Evolutionary conservation across 2,888 invertebrate species (phyloP).

Genomic region (Conomelus anceps): DNA sequence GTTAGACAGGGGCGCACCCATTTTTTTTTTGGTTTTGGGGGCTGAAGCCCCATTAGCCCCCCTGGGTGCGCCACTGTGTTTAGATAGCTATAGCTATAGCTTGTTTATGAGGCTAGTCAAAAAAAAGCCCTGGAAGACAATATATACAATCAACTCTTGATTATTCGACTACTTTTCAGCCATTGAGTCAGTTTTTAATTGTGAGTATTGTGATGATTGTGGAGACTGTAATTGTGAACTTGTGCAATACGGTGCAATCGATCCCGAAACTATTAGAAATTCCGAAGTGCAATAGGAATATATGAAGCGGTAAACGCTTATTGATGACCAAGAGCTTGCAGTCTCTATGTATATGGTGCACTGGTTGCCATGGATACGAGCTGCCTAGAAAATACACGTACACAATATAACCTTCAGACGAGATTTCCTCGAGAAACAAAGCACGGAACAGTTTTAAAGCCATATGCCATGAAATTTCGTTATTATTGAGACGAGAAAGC

Average conservation of each 20-base stretch:
- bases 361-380: background rate
- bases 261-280: background rate
- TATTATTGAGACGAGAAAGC: background rate
- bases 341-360: background rate
- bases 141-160: too few species aligned
- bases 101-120: too few species aligned
- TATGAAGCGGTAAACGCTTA: background rate
- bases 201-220: background rate
- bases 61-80: too few species aligned
- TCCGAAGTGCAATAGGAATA: background rate
- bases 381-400: background rate
- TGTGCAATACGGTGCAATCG: background rate
- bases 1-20: too few species aligned
- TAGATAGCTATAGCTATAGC: too few species aligned
- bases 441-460: background rate
- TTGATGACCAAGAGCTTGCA: background rate
- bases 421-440: background rate
- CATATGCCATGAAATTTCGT: background rate
- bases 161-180: too few species aligned
- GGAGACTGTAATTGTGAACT: too few species aligned
- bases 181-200: too few species aligned
- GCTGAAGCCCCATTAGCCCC: too few species aligned
- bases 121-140: too few species aligned
- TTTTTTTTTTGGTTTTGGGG: too few species aligned
- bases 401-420: background rate